Evolutionary conservation across 2,888 invertebrate species (phyloP), one percentile per base, ranked within the genome.

Genomic region (Nudaria mundana): DNA sequence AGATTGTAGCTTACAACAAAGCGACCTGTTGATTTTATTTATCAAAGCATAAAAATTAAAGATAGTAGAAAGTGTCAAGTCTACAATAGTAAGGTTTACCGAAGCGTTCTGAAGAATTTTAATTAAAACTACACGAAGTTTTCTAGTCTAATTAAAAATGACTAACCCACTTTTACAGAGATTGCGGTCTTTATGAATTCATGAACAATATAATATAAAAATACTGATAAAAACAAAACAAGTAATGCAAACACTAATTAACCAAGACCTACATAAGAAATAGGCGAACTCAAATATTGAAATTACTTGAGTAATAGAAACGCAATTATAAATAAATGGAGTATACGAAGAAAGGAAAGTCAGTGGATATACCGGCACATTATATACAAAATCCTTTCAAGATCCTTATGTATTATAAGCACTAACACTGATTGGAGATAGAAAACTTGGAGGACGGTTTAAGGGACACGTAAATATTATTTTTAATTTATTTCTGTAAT

Each of bases 391-490:
- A 35, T 57, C 57, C 55, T 53, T 63, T 71, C 68, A 71, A 66
- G 60, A 56, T 61, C 22, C 26, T 23, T 54, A 37, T 36, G 38
- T 44, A 39, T 47, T 54, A 30, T 31, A 54, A 44, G 54, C 71
- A 74, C 73, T 69, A 44, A 51, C 63, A 66, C 65, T 66, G 56
- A 32, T 40, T 69, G 55, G 60, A 55, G 5, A 56, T 71, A 62
- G 54, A 69, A 75, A 71, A 71, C 49, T 65, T n/a, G n/a, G 53
- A 56, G 82, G 81, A 81, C 82, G 81, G 81, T 66, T 60, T 56
- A 46, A n/a, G n/a, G 77, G 77, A 82, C 81, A 76, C 77, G 78
- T 66, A 18, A 65, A 69, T 66, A 54, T 68, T n/a, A 71, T 68
- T 54, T 52, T 33, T 56, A 60, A 54, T 60, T 60, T 40, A 22